phyloP scores from a whole-genome alignment of 2,113 vertebrate genomes.

The Myiopsitta monachus region DNA sequence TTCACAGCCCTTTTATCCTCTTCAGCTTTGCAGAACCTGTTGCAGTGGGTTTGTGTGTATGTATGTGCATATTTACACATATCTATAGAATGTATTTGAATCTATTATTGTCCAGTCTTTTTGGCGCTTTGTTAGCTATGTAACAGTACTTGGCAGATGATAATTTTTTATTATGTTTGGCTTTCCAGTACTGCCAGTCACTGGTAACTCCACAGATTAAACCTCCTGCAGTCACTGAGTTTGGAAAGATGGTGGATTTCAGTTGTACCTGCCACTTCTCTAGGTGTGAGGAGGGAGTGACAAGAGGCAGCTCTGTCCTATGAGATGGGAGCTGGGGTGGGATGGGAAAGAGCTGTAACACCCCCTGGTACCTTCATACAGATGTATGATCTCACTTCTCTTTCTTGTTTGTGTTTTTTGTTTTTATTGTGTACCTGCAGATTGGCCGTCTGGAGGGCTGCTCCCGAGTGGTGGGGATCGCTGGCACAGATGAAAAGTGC shows the following conservation, averaged over 20 bases:
- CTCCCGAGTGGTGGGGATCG: slow-evolving; percentile 88
- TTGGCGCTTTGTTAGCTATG: not conserved
- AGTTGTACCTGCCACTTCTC: not conserved
- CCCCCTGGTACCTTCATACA: not conserved
- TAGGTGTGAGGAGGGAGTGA: not conserved
- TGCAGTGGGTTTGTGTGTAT: not conserved
- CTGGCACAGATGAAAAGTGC: slow-evolving; percentile 90
- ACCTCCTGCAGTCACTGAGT: not conserved
- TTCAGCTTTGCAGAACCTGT: not conserved
- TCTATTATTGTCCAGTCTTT: not conserved
- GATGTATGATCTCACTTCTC: not conserved
- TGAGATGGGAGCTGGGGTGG: not conserved
- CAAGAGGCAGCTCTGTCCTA: not conserved
- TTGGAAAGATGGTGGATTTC: not conserved
- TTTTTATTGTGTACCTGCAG: slow-evolving; percentile 62
- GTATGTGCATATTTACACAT: not conserved
- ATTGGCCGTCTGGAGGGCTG: slow-evolving; percentile 90
- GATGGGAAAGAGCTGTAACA: not conserved
- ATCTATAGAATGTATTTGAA: not conserved
- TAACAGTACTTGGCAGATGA: not conserved
- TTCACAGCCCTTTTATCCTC: not conserved
- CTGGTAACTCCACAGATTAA: not conserved
- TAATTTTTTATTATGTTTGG: not conserved
- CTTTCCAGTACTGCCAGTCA: not conserved
- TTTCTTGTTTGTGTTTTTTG: not conserved